A percentile compares a stretch with the other conserved stretches of the same genome.
These are phyloP conservation scores for Papilio aristodemus DNA, from an alignment of 1,140 invertebrate genomes.

Conservation along the genomic window DNA sequence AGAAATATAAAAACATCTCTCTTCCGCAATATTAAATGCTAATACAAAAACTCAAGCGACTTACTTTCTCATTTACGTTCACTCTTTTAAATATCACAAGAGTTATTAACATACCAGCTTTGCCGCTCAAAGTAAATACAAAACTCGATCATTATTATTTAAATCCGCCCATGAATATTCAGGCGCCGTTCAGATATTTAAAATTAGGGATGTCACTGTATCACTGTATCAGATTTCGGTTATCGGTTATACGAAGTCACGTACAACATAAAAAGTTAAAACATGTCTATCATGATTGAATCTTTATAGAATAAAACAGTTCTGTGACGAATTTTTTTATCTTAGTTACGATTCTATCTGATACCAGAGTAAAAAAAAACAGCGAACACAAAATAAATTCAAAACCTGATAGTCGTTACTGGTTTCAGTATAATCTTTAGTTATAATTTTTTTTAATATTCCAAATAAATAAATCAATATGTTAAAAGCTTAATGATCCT, in stretches of 20 bases:
- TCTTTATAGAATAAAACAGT: not conserved
- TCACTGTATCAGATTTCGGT: constrained; percentile 15
- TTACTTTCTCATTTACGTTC: not conserved
- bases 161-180: constrained; percentile 42
- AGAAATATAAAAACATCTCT: not conserved
- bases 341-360: no score
- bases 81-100: constrained; percentile 13
- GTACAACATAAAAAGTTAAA: not conserved
- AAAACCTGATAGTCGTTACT: no score
- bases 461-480: no score
- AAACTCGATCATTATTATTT: constrained; percentile 39
- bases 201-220: constrained; percentile 23
- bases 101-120: not conserved
- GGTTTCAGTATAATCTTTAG: no score
- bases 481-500: no score
- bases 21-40: not conserved
- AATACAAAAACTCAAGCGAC: constrained; percentile 10
- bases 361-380: no score
- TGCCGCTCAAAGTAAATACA: not conserved
- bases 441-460: no score
- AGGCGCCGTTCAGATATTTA: constrained; percentile 21
- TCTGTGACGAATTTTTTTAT: no score
- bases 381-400: no score
- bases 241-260: constrained; percentile 9
- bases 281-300: not conserved